Percentiles rank a stretch among this genome's conserved stretches.
phyloP scores from a whole-genome alignment of 2,888 invertebrate species.

The Drosophila parthenogenetica region DNA sequence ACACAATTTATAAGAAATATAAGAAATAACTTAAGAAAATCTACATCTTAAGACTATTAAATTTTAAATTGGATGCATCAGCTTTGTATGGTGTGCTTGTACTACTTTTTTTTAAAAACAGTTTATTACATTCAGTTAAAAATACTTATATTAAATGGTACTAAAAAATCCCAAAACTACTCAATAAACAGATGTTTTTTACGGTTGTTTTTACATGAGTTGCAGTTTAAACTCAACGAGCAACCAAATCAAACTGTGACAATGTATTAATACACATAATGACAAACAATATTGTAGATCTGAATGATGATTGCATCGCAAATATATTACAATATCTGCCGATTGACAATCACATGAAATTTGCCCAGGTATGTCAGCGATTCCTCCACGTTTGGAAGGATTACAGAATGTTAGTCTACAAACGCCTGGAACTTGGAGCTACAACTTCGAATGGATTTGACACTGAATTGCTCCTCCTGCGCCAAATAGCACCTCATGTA shows the following conservation, averaged over 20 bases:
- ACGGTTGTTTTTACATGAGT: background rate
- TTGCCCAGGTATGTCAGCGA: constrained; percentile 25
- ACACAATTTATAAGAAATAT: constrained; percentile 37
- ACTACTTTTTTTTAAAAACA: background rate
- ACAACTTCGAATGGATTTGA: constrained; percentile 13
- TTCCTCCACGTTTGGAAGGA: constrained; percentile 25
- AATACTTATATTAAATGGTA: background rate
- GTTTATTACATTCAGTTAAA: background rate
- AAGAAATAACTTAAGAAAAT: constrained; percentile 14
- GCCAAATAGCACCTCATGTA: constrained; percentile 15
- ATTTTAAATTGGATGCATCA: background rate
- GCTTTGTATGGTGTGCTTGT: background rate
- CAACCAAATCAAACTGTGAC: background rate
- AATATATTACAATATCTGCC: constrained; percentile 27
- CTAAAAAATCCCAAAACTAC: constrained; percentile 3
- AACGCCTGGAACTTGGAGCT: constrained; percentile 26
- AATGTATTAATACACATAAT: constrained; percentile 6
- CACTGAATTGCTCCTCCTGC: constrained; percentile 21
- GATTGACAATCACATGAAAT: constrained; percentile 22
- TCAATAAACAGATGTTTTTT: constrained; percentile 30
- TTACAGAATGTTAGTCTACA: constrained; percentile 18
- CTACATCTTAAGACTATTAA: background rate
- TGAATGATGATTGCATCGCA: constrained; percentile 40
- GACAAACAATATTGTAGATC: constrained; percentile 18
- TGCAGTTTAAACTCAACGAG: background rate